Base-by-base conservation (phyloP, 2,888 invertebrate genomes). In the Leptopilina myrica region DNA sequence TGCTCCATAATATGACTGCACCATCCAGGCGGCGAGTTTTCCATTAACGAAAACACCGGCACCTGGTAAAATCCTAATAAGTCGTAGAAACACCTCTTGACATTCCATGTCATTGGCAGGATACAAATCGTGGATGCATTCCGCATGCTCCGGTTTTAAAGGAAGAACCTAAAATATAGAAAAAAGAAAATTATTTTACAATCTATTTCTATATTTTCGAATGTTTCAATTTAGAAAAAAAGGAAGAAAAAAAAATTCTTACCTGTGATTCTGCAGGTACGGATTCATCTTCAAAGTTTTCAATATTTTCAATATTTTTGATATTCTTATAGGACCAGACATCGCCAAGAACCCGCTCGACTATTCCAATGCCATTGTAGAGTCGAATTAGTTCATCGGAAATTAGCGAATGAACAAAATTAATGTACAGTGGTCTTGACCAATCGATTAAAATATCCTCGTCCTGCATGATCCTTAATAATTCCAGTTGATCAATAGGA, bases 91-190 rank as follows among this genome's bases (percentile, higher is more conserved):
- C 77, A 97, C 94, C 91, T 96, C 95, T 84, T 96, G 94, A 89
- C 96, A 96, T 92, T 97, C 97, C 94, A 97, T 96, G 92, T 97
- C 96, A 92, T 96, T 96, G 87, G 97, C 97, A 82, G 97, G 97
- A 93, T 97, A 97, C 87, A 97, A 92, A 89, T 96, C 96, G 93
- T 97, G 95, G 87, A 97, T 97, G 84, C 95, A 95, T 92, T 95
- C 94, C 92, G 96, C 96, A 92, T 97, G 95, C 90, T 96, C 96
- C 69, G 95, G 94, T 87, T 94, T 94, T 86, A 97, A 92, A 86
- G 96, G 96, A 90, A 95, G 94, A 94, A 97, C 94, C 86, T 89
- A 77, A 56, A 84, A 84, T 9, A 11, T 1, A 11, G 49, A 11
- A 49, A 56, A 62, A 11, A 65, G 20, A 20, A 53, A 20, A 14